Evolutionary conservation across 2,888 invertebrate species (phyloP), one percentile per base, ranked within the genome.

Genomic region (Lasioglossum lativentre): DNA sequence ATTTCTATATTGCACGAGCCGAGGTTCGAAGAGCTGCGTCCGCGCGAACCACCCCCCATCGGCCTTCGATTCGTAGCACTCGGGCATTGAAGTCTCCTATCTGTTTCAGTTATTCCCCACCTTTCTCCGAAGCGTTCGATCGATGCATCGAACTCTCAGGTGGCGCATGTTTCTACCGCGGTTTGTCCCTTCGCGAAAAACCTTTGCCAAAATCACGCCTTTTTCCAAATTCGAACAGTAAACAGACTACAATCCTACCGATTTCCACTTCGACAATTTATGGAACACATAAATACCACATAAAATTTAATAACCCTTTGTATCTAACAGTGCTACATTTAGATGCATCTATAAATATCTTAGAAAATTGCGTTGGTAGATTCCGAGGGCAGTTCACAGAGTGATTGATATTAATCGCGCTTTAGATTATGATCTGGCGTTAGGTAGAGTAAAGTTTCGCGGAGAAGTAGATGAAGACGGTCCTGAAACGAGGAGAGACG

Each of bases 401-500:
- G 14, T 10, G 38, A 34, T 56, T 23, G 59, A 38, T 66, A 63
- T 80, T 68, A 63, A 42, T 27, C n/a, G 34, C 23, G 23, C 45
- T 38, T 71, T 42, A 12, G 40, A 40, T 75, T 38, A 74, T 82
- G 85, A 82, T 82, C 85, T 70, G 75, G 71, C 82, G 87, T 78
- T 34, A 89, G 82, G 90, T 82, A 3, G 90, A 90, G 85, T 52
- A 78, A 93, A 93, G 91, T 93, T 92, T 73, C 92, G 86, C 85
- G 80, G 74, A 5, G 38, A 68, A 68, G 68, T 38, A 40, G 68
- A 68, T 12, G 68, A n/a, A 68, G 34, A 68, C 10, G 66, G 76
- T 80, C 79, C 71, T 80, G 75, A 86, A 89, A 83, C 88, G 88
- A 84, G 78, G 89, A 88, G 84, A 45, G 16, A 85, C 90, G 79